Base-by-base conservation (phyloP, 2,113 vertebrate species). In the Poeciliopsis prolifica region DNA sequence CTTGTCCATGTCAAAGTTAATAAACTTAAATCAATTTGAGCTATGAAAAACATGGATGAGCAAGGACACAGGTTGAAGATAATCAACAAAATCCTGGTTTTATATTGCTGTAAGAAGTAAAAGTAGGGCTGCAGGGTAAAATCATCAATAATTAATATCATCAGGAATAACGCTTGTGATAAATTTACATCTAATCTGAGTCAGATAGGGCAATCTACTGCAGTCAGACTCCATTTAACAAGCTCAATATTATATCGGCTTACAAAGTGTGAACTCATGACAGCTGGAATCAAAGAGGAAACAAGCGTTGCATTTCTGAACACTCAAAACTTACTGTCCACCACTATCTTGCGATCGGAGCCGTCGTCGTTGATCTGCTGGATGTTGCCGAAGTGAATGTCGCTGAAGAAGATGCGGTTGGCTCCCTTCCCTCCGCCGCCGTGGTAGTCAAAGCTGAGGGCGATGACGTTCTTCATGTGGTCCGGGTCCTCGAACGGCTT, bases 351-450 rank as follows among this genome's bases (percentile, higher is more conserved):
- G 86, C 96, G 95, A 15, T 96, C 94, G 0, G 95, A 95, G 80
- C 97, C 97, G 0, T 98, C 96, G 0, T 99, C 96, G 0, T 95
- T 97, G 94, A 99, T 98, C 91, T 98, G 97, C 90, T 99, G 98
- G 90, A 99, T 99, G 94, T 99, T 99, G 65, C 98, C 98, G 0
- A 99, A 99, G 94, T 99, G 98, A 89, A 99, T 99, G 87, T 99
- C 98, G 0, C 98, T 99, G 93, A 96, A 99, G 94, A 99, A 99
- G 75, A 99, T 95, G 78, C 97, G 96, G 78, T 97, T 98, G 51
- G 95, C 92, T 35, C 96, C 97, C 3, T 96, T 96, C 15, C 93
- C 93, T 74, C 95, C 93, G 0, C 95, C 94, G 0, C 95, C 94
- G 13, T 96, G 95, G 83, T 98, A 98, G 93, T 99, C 97, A 0